Evolutionary conservation across 2,888 invertebrate species (phyloP).

Genomic region (Abrostola tripartita): DNA sequence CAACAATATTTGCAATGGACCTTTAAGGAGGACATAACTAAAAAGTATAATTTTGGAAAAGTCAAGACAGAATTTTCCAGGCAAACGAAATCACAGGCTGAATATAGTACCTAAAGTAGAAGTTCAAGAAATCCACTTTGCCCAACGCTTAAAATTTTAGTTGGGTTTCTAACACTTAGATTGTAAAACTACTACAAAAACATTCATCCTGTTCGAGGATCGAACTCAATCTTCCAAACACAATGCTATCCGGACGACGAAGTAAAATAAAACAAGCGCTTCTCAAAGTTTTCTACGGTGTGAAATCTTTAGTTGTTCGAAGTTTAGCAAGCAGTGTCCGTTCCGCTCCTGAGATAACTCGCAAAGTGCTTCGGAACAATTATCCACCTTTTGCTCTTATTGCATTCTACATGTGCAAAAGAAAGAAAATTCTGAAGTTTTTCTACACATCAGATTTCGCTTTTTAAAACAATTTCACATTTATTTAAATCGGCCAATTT

Average conservation of each 20-base stretch:
- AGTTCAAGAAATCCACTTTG: too few species aligned
- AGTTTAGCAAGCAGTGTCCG: slow-evolving; percentile 4
- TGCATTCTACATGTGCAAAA: not conserved
- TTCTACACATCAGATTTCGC: not conserved
- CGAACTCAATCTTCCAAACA: not conserved
- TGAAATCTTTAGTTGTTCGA: not conserved
- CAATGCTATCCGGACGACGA: not conserved
- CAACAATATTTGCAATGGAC: too few species aligned
- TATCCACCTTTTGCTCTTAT: slow-evolving; percentile 3
- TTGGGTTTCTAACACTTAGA: too few species aligned
- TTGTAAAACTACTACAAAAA: not conserved
- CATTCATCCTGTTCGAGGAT: not conserved
- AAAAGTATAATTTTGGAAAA: too few species aligned
- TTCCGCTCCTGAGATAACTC: not conserved
- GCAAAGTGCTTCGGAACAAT: slow-evolving; percentile 4
- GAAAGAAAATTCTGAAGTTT: not conserved
- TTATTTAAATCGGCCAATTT: not conserved
- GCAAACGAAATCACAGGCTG: too few species aligned
- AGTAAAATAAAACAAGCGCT: not conserved
- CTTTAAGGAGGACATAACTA: too few species aligned
- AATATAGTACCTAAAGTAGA: too few species aligned
- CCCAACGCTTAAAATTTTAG: too few species aligned
- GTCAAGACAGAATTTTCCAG: too few species aligned
- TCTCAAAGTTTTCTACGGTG: not conserved
- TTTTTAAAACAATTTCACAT: not conserved